These are phyloP conservation scores for Ecdyonurus torrentis DNA, from an alignment of 2,888 invertebrate genomes.

Conservation along the genomic window DNA sequence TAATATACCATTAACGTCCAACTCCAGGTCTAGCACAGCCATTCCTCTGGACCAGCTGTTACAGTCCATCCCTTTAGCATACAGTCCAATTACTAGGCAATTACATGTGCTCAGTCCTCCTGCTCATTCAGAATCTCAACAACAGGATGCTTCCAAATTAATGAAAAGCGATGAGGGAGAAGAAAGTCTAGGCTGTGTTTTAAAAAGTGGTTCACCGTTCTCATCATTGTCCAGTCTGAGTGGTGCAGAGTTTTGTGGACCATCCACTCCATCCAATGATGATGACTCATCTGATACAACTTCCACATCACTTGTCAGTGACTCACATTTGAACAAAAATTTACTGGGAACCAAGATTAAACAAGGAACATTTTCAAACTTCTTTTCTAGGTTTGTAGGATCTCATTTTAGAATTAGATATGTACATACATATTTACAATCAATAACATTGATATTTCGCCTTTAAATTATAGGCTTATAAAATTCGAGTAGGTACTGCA, in stretches of 20 bases:
- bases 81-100: constrained; percentile 57
- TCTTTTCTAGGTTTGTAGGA: not conserved
- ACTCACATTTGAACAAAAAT: not conserved
- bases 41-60: constrained; percentile 48
- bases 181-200: not conserved
- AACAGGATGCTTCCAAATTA: not conserved
- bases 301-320: not conserved
- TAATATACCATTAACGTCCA: not conserved
- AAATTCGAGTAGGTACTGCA: too few relatives aligned
- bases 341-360: not conserved
- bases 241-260: not conserved
- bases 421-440: too few relatives aligned
- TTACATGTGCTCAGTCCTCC: constrained; percentile 29
- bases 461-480: too few relatives aligned
- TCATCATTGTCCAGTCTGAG: not conserved
- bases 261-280: not conserved
- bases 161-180: not conserved
- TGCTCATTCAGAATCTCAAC: not conserved
- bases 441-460: too few relatives aligned
- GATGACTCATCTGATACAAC: not conserved
- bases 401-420: too few relatives aligned
- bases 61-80: constrained; percentile 54
- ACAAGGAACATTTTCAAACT: constrained; percentile 1
- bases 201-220: not conserved
- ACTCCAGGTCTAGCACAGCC: constrained; percentile 8